These are phyloP conservation scores for Lagopus leucura DNA, from an alignment of 2,113 vertebrate species.

Conservation along the genomic window DNA sequence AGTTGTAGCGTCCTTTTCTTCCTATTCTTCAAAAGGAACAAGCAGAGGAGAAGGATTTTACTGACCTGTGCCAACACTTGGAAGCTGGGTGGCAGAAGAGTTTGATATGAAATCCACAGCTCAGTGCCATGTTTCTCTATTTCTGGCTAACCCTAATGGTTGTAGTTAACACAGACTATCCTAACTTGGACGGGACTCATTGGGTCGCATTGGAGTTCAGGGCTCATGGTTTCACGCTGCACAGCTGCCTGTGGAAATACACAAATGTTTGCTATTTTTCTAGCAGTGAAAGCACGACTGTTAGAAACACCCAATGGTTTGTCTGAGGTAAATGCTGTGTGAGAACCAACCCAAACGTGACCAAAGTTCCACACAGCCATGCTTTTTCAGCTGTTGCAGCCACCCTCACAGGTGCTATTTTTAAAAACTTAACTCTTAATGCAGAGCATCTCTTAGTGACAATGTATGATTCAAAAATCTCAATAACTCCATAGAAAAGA, in stretches of 20 bases:
- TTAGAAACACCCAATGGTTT: background rate
- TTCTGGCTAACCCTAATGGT: background rate
- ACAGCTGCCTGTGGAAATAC: background rate
- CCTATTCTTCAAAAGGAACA: background rate
- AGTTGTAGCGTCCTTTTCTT: rapidly evolving
- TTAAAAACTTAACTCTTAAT: background rate
- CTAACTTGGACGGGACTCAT: too few species aligned
- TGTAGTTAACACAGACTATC: too few species aligned
- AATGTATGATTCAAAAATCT: background rate
- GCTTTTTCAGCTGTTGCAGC: background rate
- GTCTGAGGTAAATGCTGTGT: background rate
- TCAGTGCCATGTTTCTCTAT: rapidly evolving
- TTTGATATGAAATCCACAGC: background rate
- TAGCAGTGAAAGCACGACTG: background rate
- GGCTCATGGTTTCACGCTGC: background rate
- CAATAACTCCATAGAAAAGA: rapidly evolving
- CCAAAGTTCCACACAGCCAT: rapidly evolving
- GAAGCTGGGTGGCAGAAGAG: background rate
- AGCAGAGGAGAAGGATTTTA: background rate
- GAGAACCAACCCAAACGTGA: background rate
- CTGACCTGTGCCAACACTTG: background rate
- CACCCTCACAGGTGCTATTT: rapidly evolving
- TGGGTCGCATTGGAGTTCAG: rapidly evolving
- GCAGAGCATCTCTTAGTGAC: background rate
- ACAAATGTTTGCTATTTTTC: background rate